These are phyloP conservation scores for Acleris laterana DNA, from an alignment of 2,888 invertebrate genomes.

Conservation along the genomic window DNA sequence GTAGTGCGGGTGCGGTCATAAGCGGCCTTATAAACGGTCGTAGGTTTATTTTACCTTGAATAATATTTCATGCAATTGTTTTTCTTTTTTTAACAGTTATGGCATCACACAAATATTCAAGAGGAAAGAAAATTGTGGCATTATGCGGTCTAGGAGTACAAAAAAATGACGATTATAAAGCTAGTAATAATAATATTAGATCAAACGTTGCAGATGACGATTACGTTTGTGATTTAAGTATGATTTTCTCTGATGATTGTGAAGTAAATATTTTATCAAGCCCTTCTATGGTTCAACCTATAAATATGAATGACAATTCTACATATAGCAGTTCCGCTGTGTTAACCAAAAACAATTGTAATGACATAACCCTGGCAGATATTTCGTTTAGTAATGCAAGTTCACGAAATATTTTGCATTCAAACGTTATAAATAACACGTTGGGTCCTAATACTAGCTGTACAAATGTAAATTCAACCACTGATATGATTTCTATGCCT, in stretches of 20 bases:
- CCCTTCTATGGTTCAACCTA: background rate
- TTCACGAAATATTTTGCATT: too few relatives aligned
- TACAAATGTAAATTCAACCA: background rate
- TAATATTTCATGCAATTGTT: too few relatives aligned
- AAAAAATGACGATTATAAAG: background rate
- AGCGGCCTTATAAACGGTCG: too few relatives aligned
- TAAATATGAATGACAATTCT: background rate
- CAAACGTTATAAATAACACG: background rate
- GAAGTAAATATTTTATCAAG: background rate
- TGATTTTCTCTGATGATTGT: background rate
- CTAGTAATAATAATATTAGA: too few relatives aligned
- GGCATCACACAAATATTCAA: background rate
- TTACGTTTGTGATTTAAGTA: slow-evolving; percentile 2
- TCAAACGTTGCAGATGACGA: background rate
- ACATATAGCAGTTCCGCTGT: background rate
- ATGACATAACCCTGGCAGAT: background rate
- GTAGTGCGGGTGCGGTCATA: too few relatives aligned
- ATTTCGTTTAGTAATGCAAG: background rate
- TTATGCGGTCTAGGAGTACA: background rate
- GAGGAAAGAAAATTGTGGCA: background rate
- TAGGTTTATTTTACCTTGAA: too few relatives aligned
- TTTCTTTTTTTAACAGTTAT: background rate
- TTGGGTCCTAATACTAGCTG: background rate
- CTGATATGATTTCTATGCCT: background rate
- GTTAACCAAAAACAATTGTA: background rate